These are phyloP conservation scores for Parotocinclus haroldoi DNA, from an alignment of 2,797 vertebrate genomes.

Conservation along the genomic window DNA sequence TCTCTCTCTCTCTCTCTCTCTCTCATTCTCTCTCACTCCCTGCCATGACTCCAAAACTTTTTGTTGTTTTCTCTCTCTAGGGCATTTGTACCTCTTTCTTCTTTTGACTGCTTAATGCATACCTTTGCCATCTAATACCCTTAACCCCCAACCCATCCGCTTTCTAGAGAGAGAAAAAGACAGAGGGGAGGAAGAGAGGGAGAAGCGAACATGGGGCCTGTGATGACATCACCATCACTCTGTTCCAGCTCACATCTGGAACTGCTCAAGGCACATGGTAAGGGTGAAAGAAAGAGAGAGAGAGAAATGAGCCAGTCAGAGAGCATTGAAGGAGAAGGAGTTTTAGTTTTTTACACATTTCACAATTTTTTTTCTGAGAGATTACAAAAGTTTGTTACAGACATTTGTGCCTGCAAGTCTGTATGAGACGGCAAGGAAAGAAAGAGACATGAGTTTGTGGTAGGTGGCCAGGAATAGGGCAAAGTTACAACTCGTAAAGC, in stretches of 20 bases:
- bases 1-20: constrained; percentile 6
- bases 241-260: constrained; percentile 70
- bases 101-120: constrained; percentile 9
- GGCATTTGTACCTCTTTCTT: constrained; percentile 48
- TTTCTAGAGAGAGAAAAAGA: constrained; percentile 43
- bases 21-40: constrained; percentile 20
- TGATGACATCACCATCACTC: constrained; percentile 68
- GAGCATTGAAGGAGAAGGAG: not conserved
- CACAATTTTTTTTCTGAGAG: too few species aligned
- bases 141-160: constrained; percentile 37
- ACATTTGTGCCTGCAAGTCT: not conserved
- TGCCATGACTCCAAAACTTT: not conserved
- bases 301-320: not conserved
- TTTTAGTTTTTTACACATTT: too few species aligned
- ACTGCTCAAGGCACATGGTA: constrained; percentile 54
- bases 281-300: constrained; percentile 6
- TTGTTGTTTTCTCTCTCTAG: constrained; percentile 46
- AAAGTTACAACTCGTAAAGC: not conserved
- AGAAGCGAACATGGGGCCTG: constrained; percentile 11
- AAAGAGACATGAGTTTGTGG: not conserved
- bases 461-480: not conserved
- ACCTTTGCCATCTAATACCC: constrained; percentile 6
- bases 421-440: not conserved
- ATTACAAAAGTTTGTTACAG: too few species aligned
- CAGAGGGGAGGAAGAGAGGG: too few species aligned